Evolutionary conservation across 2,113 vertebrate species (phyloP).

Genomic region (Hypanus sabinus): DNA sequence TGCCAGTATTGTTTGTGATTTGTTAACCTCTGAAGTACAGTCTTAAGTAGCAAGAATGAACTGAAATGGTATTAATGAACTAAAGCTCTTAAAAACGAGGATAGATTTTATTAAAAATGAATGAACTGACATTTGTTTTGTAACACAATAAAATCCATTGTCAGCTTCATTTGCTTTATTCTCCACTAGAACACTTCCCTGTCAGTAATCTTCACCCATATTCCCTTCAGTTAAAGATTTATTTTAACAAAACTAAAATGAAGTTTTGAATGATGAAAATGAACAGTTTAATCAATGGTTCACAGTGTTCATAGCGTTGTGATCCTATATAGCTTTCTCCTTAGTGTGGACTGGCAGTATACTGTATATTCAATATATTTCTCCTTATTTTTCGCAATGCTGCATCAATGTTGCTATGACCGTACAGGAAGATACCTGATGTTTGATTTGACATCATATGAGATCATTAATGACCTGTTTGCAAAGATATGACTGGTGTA

Average conservation of each 20-base stretch:
- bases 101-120: conserved; percentile 25
- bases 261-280: no score
- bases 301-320: not conserved
- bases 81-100: not conserved
- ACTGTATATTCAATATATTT: not conserved
- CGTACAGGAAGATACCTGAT: not conserved
- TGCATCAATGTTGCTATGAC: not conserved
- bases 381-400: not conserved
- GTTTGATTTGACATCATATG: not conserved
- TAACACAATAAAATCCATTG: not conserved
- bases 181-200: conserved; percentile 9
- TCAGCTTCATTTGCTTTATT: conserved; percentile 16
- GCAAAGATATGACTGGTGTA: not conserved
- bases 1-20: not conserved
- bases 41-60: not conserved
- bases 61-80: not conserved
- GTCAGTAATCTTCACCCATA: not conserved
- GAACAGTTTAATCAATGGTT: not conserved
- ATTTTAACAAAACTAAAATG: not conserved
- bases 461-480: not conserved
- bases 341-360: not conserved
- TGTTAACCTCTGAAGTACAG: conserved; percentile 12
- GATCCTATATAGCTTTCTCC: not conserved
- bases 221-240: not conserved
- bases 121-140: not conserved